These are phyloP conservation scores for Drosophila suzukii DNA, from an alignment of 1,140 invertebrate genomes.

Conservation along the genomic window DNA sequence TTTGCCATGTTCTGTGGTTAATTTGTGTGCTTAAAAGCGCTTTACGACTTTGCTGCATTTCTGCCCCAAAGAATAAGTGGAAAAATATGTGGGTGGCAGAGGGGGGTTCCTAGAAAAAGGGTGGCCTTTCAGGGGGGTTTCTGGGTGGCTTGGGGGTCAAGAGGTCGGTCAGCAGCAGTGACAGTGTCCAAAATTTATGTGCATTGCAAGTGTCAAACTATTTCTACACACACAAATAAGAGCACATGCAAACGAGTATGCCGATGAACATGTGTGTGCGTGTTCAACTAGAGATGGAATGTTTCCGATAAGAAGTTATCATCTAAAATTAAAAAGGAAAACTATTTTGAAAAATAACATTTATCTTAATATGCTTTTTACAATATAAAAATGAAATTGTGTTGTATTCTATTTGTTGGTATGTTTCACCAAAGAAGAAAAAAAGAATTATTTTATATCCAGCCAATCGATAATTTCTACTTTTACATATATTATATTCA, in stretches of 20 bases:
- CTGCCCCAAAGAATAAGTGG: not conserved
- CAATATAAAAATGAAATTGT: no score
- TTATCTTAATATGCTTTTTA: no score
- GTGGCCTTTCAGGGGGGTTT: not conserved
- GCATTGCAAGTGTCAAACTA: conserved; percentile 82
- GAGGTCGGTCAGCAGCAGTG: conserved; percentile 57
- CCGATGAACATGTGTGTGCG: conserved; percentile 11
- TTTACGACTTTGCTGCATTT: conserved; percentile 70
- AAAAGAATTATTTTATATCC: no score
- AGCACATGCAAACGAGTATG: conserved; percentile 21
- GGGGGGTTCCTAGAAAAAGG: conserved; percentile 3
- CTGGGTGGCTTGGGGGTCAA: conserved; percentile 9
- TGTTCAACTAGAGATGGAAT: conserved; percentile 20
- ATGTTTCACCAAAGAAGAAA: no score
- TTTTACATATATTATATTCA: no score
- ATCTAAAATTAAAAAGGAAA: not conserved
- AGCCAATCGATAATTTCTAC: no score
- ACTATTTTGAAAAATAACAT: not conserved
- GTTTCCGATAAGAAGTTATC: not conserved
- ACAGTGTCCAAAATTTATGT: conserved; percentile 71
- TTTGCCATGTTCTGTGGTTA: conserved; percentile 79
- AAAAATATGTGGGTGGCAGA: not conserved
- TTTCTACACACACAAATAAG: conserved; percentile 35
- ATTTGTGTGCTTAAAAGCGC: conserved; percentile 83
- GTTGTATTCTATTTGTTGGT: no score